Conservation (phyloP, 2,113 vertebrate species). For the Scomber colias region DNA sequence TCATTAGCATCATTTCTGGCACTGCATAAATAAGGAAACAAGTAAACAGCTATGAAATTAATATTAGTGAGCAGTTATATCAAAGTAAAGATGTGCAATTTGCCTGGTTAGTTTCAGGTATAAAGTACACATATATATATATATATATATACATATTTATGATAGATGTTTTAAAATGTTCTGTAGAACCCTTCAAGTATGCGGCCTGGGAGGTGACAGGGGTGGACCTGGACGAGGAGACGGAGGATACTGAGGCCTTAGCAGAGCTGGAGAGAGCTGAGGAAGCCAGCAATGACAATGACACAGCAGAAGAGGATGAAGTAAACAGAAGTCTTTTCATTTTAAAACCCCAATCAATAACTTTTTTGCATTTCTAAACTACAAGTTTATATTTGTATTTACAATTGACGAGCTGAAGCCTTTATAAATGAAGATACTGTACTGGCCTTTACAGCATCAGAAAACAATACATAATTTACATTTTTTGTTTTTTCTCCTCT, state of each 20-base stretch:
- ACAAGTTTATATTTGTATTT: background rate
- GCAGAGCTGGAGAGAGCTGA: constrained; percentile 73
- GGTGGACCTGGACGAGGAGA: constrained; percentile 89
- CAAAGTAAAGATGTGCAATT: too few relatives aligned
- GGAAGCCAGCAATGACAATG: constrained; percentile 75
- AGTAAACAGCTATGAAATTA: background rate
- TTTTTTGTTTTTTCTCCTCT: background rate
- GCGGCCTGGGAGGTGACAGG: constrained; percentile 81
- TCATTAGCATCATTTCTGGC: background rate
- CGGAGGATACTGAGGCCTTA: constrained; percentile 86
- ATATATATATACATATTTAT: too few relatives aligned
- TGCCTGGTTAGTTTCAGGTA: too few relatives aligned
- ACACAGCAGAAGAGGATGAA: constrained; percentile 75
- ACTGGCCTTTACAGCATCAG: background rate
- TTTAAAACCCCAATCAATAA: background rate
- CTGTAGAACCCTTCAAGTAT: constrained; percentile 88
- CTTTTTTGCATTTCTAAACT: background rate
- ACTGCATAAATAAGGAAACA: background rate
- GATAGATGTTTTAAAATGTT: background rate
- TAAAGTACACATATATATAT: too few relatives aligned
- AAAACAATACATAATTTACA: background rate
- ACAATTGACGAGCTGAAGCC: background rate
- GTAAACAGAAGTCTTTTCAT: constrained; percentile 13
- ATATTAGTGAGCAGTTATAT: background rate
- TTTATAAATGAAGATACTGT: background rate